These are phyloP conservation scores for Engraulis encrasicolus DNA, from an alignment of 2,113 vertebrate genomes.

Conservation along the genomic window DNA sequence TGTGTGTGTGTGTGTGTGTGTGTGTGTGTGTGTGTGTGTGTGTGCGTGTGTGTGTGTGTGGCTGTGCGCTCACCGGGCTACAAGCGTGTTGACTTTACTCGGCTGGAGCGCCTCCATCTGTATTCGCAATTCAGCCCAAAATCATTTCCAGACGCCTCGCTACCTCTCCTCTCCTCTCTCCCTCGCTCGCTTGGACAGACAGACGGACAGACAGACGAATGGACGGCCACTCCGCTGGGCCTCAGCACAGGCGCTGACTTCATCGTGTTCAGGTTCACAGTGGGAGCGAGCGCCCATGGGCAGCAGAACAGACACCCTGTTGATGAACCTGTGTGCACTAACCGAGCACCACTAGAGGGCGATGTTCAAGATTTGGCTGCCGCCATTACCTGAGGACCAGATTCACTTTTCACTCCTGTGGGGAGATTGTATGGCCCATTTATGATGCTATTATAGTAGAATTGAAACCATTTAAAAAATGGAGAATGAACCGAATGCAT, in stretches of 20 bases:
- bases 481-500: no score
- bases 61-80: background rate
- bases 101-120: background rate
- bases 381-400: background rate
- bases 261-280: constrained; percentile 68
- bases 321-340: background rate
- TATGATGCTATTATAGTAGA: no score
- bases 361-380: background rate
- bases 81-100: constrained; percentile 15
- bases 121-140: background rate
- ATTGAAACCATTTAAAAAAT: no score
- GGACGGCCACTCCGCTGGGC: no score
- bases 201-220: no score
- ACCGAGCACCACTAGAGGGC: background rate
- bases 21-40: no score
- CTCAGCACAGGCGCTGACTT: constrained; percentile 50
- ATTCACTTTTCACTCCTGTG: no score
- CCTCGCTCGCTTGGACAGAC: background rate
- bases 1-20: no score
- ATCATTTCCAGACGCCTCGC: constrained; percentile 1
- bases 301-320: background rate
- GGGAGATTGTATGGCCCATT: no score
- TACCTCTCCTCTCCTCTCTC: no score
- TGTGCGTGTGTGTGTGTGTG: no score
- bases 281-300: constrained; percentile 41